Base-by-base conservation (phyloP, 30 jellyfish, hydroid and myxozoan genomes). In the Turritopsis dohrnii region DNA sequence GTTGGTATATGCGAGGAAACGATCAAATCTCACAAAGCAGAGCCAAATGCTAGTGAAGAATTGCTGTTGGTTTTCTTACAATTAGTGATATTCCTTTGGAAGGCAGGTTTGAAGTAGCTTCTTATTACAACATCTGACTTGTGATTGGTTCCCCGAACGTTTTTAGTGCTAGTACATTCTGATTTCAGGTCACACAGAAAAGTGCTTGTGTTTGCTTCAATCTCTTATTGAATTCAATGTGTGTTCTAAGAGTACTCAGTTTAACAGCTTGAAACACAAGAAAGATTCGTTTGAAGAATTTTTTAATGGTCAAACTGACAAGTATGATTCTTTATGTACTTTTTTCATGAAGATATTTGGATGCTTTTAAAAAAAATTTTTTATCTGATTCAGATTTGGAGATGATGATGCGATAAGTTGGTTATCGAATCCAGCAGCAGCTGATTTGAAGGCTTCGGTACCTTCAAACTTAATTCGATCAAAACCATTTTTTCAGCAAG, bases 151-250 rank as follows among this genome's bases (percentile, higher is more conserved):
- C 5, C 13, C 60, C 13, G 9, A 41, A 23, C 30, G 9, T n/a
- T n/a, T 69, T 69, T 69, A 69, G 77, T 69, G 5, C 16, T 69
- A 22, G 16, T 69, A 16, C 9, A 69, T 5, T 69, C 9, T 22
- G 30, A 69, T 41, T 87, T 41, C 71, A 94, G 99, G 96, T 54
- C 85, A 81, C 60, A 25, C 94, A 27, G 99, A 94, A 54, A 94
- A 89, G 81, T 86, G 91, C 20, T 66, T 81, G 25, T 88, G 96
- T 74, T 18, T 75, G 8, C 21, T 94, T 74, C 96, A 94, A 71
- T 95, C 95, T 28, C 41, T 94, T 89, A 89, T 94, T 52, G 99
- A 94, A 75, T 94, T 84, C 88, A 94, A 94, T 71, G 76, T 91
- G 30, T 83, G 85, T 72, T 71, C 83, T 7, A 95, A 76, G 29